Base-by-base conservation (phyloP, 2,797 vertebrate species). In the Natrix natrix region DNA sequence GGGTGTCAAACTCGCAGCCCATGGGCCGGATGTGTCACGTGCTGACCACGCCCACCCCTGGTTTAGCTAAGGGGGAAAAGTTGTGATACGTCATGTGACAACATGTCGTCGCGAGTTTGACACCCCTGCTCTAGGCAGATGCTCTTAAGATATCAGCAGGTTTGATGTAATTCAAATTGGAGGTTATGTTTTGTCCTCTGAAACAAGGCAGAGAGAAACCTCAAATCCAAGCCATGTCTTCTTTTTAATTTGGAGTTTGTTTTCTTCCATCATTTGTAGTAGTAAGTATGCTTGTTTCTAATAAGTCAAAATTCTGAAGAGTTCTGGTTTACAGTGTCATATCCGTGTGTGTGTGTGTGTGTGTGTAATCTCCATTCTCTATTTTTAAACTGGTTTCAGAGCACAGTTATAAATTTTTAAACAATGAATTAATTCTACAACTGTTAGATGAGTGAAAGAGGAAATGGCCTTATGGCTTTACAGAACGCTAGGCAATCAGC, bases 21-120 rank as follows among this genome's bases (percentile, higher is more conserved):
- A 3, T 0, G 20, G 20, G 0, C 20, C 20, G 0, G 59, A 60
- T 60, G 59, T 24, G 59, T 60, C 20, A 22, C 2, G 0, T 0
- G 7, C 59, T 8, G 20, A 17, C 20, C 20, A 60, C 7, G 7
- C 59, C 59, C 59, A 60, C 7, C 1, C 20, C 59, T 24, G 16
- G 20, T 24, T 60, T 60, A 60, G 59, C 1, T 0, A 60, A 60
- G 59, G 20, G 14, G 14, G 22, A 13, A 24, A 60, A 60, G 57
- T 60, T 24, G 20, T 60, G 59, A 60, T 60, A 60, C 59, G 0
- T 60, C 20, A 60, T 7, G 0, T 20, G 57, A 24, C 1, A 6
- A 20, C 59, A 24, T 60, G 59, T 24, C 6, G 22, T 60, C 20
- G 0, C 7, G 12, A 66, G 1, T 66, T 66, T 66, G 61, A 66